A percentile compares a stretch with the other conserved stretches of the same genome.
Conservation (phyloP, 2,113 vertebrate genomes). For the Sardina pilchardus region DNA sequence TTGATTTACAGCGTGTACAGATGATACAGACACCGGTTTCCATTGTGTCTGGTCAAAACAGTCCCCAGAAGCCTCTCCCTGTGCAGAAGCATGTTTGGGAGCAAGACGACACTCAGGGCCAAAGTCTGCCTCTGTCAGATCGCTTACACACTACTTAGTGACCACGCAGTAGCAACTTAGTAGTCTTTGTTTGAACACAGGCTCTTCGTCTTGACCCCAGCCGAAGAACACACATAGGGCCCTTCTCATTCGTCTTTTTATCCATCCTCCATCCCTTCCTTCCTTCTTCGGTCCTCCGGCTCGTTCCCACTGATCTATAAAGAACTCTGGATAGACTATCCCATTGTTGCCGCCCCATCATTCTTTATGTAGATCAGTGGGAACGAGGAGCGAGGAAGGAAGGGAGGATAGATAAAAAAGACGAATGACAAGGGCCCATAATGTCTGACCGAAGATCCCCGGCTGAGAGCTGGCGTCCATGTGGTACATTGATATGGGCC, state of each 20-base stretch:
- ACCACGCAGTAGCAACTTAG: not conserved
- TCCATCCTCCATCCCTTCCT: too few relatives aligned
- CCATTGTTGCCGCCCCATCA: too few relatives aligned
- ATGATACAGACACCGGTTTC: not conserved
- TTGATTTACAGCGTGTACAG: not conserved
- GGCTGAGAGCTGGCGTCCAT: too few relatives aligned
- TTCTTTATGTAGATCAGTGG: too few relatives aligned
- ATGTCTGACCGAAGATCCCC: too few relatives aligned
- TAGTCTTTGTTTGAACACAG: not conserved
- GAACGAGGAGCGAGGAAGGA: too few relatives aligned
- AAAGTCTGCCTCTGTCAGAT: not conserved
- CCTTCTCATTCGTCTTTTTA: too few relatives aligned
- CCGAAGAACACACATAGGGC: not conserved
- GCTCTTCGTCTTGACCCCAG: not conserved
- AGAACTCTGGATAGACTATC: too few relatives aligned
- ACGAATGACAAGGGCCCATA: too few relatives aligned
- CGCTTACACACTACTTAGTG: not conserved
- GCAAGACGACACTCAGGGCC: not conserved
- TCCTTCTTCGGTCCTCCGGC: too few relatives aligned
- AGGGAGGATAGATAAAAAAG: too few relatives aligned
- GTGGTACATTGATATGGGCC: not conserved
- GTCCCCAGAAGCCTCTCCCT: not conserved
- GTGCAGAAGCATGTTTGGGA: not conserved
- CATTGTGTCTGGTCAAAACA: not conserved
- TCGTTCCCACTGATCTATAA: too few relatives aligned